Evolutionary conservation across 53 echinoderm and acorn worm species (phyloP).

Genomic region (Echinarachnius parma): DNA sequence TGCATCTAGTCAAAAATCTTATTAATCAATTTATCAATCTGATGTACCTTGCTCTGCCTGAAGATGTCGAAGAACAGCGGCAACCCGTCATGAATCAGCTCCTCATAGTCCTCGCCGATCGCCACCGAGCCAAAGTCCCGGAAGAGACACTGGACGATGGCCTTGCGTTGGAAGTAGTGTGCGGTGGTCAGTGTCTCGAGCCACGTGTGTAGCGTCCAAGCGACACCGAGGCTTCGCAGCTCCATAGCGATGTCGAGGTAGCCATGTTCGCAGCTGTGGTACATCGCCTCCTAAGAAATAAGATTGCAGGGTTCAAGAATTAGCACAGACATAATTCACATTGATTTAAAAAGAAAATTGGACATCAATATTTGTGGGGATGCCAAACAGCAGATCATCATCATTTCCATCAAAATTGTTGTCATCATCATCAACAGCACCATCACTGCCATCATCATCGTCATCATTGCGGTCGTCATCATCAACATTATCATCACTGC

Average conservation of each 20-base stretch:
- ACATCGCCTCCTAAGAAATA: slow-evolving; percentile 87
- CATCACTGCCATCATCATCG: neutral
- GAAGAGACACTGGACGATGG: slow-evolving; percentile 84
- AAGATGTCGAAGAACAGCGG: slow-evolving; percentile 90
- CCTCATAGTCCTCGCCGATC: slow-evolving; percentile 77
- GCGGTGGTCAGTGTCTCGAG: slow-evolving; percentile 66
- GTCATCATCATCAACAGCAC: neutral
- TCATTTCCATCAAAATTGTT: too few relatives aligned
- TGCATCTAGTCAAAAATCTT: too few relatives aligned
- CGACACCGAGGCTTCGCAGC: slow-evolving; percentile 81
- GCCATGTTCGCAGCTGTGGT: slow-evolving; percentile 94
- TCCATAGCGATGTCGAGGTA: slow-evolving; percentile 95
- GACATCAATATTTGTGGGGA: too few relatives aligned
- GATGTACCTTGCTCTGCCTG: slow-evolving; percentile 91
- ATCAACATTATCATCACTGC: neutral
- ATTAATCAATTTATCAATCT: too few relatives aligned
- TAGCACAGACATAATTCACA: neutral
- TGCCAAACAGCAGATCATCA: too few relatives aligned
- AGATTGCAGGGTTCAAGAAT: neutral
- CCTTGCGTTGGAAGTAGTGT: slow-evolving; percentile 63
- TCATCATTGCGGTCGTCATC: too few relatives aligned
- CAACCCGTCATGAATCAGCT: slow-evolving; percentile 80
- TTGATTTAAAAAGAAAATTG: too few relatives aligned
- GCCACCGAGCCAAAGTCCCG: slow-evolving; percentile 85
- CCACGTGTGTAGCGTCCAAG: slow-evolving; percentile 90